Evolutionary conservation across 2,113 vertebrate genomes (phyloP).

Genomic region (Camelus dromedarius): DNA sequence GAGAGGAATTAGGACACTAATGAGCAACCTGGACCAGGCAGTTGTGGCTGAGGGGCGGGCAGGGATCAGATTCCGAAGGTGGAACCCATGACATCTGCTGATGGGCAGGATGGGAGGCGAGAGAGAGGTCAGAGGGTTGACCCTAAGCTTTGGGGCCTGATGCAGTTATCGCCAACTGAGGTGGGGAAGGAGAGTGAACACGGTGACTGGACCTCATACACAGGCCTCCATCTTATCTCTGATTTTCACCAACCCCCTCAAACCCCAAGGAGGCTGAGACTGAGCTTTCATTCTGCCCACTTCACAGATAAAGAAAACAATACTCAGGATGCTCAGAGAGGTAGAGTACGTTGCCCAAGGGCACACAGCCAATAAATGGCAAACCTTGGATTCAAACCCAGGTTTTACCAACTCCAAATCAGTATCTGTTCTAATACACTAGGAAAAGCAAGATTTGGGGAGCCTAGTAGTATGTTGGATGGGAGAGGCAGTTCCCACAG

Average conservation of each 20-base stretch:
- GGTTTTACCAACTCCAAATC: neutral
- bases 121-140: too few relatives aligned
- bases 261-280: neutral
- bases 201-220: neutral
- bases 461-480: neutral
- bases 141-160: neutral
- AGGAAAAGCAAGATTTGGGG: neutral
- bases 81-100: neutral
- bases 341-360: neutral
- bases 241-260: neutral
- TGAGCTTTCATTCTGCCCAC: neutral
- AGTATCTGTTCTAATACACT: neutral
- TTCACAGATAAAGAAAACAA: neutral
- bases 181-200: neutral
- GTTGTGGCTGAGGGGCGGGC: neutral
- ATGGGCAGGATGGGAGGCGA: neutral
- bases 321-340: neutral
- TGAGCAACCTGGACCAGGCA: neutral
- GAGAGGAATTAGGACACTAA: neutral
- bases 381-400: neutral
- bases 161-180: neutral
- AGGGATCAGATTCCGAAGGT: neutral
- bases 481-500: neutral
- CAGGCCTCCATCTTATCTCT: neutral
- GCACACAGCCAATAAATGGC: constrained; percentile 44